Base-by-base conservation (phyloP, 1,140 invertebrate species). In the Philaenus spumarius region DNA sequence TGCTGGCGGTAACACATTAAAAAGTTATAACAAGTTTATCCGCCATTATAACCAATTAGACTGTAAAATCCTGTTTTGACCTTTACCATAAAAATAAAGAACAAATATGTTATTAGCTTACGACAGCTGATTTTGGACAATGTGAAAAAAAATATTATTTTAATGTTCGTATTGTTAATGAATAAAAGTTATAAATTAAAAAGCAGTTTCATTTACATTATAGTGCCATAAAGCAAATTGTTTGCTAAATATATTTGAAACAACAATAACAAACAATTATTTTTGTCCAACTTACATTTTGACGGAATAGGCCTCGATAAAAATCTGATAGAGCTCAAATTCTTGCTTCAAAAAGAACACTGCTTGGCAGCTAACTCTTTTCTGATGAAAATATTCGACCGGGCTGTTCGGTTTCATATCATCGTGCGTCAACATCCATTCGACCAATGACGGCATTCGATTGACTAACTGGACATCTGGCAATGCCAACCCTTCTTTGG, bases 341-440 rank as follows among this genome's bases (percentile, higher is more conserved):
- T 69, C 64, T 40, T 63, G 61, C 23, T 61, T 55, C 11, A 69
- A 19, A 34, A 66, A 69, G 48, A 58, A 67, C 34, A 67, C 58
- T 14, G 66, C 60, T 52, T 67, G 59, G 12, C 61, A 54, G 48
- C 64, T 67, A 14, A 52, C 53, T 15, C 62, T 54, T 37, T 61
- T 62, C 35, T 63, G 63, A 24, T 58, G 56, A 43, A 50, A 34
- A 42, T 64, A 67, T 20, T 59, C 48, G 14, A 65, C 39, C 1
- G 24, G 37, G 2, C 34, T 34, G 4, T 64, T 58, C 2, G 66
- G 64, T 17, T 63, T 58, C 1, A 60, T 23, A 47, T 70, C 56
- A 47, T 65, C 62, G 48, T 68, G 66, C 6, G 74, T 68, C 14
- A 62, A 42, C 14, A 42, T 35, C n/a, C 72, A 70, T 6, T 73